Conservation (phyloP, 2,888 invertebrate species). For the Aporophyla nigra region DNA sequence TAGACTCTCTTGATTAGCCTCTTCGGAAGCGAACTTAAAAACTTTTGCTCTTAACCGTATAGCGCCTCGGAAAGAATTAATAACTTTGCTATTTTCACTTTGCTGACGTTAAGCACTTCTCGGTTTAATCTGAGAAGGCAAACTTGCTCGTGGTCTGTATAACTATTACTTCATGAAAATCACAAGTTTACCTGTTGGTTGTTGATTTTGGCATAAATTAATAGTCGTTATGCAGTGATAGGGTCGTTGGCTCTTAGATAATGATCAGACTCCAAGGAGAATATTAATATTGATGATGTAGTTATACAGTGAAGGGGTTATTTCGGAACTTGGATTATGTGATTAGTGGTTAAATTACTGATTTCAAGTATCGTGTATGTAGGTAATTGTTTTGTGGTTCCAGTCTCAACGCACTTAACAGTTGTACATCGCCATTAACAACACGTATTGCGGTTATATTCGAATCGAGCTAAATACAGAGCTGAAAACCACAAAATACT, state of each 20-base stretch:
- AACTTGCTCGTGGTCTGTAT: constrained; percentile 41
- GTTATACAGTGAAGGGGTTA: neutral
- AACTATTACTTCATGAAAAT: constrained; percentile 53
- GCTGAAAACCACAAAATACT: neutral
- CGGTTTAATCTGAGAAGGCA: constrained; percentile 59
- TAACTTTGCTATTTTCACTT: constrained; percentile 68
- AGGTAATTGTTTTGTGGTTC: constrained; percentile 4
- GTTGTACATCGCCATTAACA: neutral
- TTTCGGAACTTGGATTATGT: constrained; percentile 15
- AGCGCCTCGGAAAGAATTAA: constrained; percentile 63
- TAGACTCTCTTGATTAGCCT: constrained; percentile 40
- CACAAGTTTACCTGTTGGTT: constrained; percentile 57
- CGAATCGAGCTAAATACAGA: constrained; percentile 3
- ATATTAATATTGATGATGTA: constrained; percentile 40
- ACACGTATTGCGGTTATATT: constrained; percentile 6
- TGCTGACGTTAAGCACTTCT: constrained; percentile 67
- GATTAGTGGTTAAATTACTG: constrained; percentile 24
- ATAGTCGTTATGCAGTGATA: constrained; percentile 36
- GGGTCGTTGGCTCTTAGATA: constrained; percentile 38
- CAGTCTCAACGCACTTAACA: constrained; percentile 3
- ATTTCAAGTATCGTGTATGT: constrained; percentile 18
- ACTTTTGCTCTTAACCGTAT: constrained; percentile 62
- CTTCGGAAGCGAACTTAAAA: constrained; percentile 37
- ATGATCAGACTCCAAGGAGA: constrained; percentile 37
- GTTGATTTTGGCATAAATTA: constrained; percentile 56